Evolutionary conservation across 2,113 vertebrate genomes (phyloP).

Genomic region (Naja naja): DNA sequence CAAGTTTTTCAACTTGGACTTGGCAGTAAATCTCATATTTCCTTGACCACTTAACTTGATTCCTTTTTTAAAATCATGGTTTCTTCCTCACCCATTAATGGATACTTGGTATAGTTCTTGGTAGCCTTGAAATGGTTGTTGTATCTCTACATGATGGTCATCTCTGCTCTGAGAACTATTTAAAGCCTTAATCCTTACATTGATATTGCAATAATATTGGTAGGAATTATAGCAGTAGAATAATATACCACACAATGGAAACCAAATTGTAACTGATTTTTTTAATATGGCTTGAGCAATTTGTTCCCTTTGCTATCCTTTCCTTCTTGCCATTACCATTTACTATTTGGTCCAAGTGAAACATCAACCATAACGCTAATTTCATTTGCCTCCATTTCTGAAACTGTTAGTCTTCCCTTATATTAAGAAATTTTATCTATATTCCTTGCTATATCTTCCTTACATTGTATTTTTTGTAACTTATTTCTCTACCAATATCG

Average conservation of each 20-base stretch:
- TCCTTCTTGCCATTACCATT: background rate
- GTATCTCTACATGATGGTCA: background rate
- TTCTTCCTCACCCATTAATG: background rate
- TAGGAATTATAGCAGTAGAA: background rate
- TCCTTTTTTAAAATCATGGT: background rate
- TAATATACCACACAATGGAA: background rate
- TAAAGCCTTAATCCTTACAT: background rate
- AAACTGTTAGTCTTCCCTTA: background rate
- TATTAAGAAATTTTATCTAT: slow-evolving; percentile 15
- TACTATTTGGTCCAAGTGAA: background rate
- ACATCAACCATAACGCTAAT: background rate
- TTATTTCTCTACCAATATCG: slow-evolving; percentile 8
- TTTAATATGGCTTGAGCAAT: background rate
- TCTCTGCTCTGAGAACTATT: background rate
- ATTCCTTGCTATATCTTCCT: background rate
- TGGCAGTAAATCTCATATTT: background rate
- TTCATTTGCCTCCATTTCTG: slow-evolving; percentile 22
- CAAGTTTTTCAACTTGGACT: background rate
- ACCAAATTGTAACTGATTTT: background rate
- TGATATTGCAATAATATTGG: background rate
- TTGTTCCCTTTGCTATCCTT: background rate
- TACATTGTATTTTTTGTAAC: background rate
- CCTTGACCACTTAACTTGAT: background rate
- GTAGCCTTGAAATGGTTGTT: background rate
- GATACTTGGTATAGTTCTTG: background rate